A percentile compares a stretch with the other conserved stretches of the same genome.
Evolutionary conservation across 2,113 vertebrate genomes (phyloP).

Genomic region (Colaptes auratus): DNA sequence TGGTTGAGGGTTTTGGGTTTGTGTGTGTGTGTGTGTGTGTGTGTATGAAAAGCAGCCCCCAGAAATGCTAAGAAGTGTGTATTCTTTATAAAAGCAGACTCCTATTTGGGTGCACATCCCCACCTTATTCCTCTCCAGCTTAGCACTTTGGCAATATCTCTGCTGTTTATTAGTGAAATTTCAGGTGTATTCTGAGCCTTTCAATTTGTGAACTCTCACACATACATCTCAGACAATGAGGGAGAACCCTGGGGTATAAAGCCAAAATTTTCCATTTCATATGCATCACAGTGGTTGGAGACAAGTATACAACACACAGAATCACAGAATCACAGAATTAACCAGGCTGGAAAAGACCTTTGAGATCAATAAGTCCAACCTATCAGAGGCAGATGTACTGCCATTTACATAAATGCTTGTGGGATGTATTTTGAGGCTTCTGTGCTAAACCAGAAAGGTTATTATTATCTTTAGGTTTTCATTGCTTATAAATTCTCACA

Average conservation of each 20-base stretch:
- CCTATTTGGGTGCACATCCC: not conserved
- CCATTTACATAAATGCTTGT: constrained; percentile 32
- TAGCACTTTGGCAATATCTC: not conserved
- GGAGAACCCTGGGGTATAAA: constrained; percentile 19
- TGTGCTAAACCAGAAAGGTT: not conserved
- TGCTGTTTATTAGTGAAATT: constrained; percentile 37
- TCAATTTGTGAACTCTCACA: not conserved
- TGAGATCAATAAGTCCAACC: no score
- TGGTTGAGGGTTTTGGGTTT: not conserved
- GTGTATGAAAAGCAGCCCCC: not conserved
- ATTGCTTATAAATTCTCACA: not conserved
- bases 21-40: no score
- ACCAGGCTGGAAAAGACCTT: no score
- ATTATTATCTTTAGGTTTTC: not conserved
- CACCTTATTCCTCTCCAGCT: not conserved
- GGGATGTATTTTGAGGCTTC: not conserved
- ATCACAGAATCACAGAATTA: no score
- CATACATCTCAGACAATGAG: not conserved
- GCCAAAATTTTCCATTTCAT: constrained; percentile 7
- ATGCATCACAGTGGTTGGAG: not conserved
- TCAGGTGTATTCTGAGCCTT: constrained; percentile 3
- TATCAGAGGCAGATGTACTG: not conserved
- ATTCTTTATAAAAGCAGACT: not conserved
- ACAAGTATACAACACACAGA: not conserved
- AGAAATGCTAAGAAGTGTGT: not conserved